Evolutionary conservation across 2,113 vertebrate species (phyloP).

Genomic region (Chinchilla lanigera): DNA sequence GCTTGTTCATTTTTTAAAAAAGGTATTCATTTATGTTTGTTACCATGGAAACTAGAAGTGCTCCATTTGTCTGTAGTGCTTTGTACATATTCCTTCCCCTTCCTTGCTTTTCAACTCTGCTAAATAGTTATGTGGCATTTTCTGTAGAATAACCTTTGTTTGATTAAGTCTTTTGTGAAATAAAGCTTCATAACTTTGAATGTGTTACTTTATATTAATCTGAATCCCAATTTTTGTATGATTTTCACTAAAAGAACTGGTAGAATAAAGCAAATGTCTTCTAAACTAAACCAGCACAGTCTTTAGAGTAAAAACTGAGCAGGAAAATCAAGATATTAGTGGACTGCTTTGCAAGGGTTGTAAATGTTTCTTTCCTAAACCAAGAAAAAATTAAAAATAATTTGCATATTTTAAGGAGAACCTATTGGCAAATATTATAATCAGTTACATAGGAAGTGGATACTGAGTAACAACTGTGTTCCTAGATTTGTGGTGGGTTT

Average conservation of each 20-base stretch:
- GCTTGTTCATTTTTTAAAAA: constrained; percentile 71
- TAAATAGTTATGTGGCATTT: constrained; percentile 66
- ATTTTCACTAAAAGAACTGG: constrained; percentile 31
- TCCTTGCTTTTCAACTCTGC: constrained; percentile 68
- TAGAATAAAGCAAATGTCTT: constrained; percentile 49
- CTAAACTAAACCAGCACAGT: constrained; percentile 48
- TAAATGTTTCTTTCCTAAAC: constrained; percentile 48
- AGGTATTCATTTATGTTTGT: constrained; percentile 80
- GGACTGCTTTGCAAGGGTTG: constrained; percentile 39
- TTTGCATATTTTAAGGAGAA: neutral
- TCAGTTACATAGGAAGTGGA: neutral
- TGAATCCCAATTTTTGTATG: constrained; percentile 28
- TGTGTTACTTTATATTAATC: neutral
- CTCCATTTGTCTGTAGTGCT: constrained; percentile 61
- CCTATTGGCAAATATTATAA: neutral
- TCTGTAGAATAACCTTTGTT: constrained; percentile 57
- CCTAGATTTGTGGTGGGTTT: neutral
- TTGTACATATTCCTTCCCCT: constrained; percentile 21
- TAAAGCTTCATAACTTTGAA: constrained; percentile 45
- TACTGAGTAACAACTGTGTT: neutral
- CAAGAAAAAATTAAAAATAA: neutral
- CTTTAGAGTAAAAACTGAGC: constrained; percentile 43
- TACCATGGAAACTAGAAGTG: constrained; percentile 82
- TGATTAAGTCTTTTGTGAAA: constrained; percentile 45
- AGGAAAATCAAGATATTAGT: constrained; percentile 56